Conservation (phyloP, 2,797 vertebrate genomes). For the Eulemur albifrons region DNA sequence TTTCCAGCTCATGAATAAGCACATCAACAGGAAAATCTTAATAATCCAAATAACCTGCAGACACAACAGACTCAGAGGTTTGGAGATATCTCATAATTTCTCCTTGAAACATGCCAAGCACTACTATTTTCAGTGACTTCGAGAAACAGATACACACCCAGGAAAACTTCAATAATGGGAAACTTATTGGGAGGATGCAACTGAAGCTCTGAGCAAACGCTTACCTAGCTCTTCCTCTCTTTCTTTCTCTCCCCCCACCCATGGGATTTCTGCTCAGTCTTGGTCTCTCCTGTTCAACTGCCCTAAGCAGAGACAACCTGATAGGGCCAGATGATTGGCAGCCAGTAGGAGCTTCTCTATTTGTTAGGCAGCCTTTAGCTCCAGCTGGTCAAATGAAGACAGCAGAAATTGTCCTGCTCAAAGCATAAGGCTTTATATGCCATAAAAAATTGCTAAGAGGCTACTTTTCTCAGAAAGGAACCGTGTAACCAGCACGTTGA, state of each 20-base stretch:
- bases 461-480: slow-evolving; percentile 25
- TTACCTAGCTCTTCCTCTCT: neutral
- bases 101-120: neutral
- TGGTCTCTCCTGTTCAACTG: neutral
- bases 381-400: slow-evolving; percentile 23
- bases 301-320: neutral
- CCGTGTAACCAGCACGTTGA: neutral
- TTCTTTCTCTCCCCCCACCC: neutral
- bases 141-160: neutral
- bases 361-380: neutral
- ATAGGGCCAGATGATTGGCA: neutral
- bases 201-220: neutral
- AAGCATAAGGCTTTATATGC: neutral
- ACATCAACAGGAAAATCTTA: neutral
- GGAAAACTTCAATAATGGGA: neutral
- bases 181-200: neutral
- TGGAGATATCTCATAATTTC: neutral
- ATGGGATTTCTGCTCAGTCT: neutral
- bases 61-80: neutral
- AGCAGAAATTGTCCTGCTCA: slow-evolving; percentile 11
- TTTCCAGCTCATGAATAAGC: slow-evolving; percentile 22
- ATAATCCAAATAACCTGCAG: neutral
- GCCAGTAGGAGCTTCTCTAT: neutral
- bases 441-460: neutral
- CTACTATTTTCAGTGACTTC: neutral